phyloP scores from a whole-genome alignment of 2,797 vertebrate species.

The Platalea minor region DNA sequence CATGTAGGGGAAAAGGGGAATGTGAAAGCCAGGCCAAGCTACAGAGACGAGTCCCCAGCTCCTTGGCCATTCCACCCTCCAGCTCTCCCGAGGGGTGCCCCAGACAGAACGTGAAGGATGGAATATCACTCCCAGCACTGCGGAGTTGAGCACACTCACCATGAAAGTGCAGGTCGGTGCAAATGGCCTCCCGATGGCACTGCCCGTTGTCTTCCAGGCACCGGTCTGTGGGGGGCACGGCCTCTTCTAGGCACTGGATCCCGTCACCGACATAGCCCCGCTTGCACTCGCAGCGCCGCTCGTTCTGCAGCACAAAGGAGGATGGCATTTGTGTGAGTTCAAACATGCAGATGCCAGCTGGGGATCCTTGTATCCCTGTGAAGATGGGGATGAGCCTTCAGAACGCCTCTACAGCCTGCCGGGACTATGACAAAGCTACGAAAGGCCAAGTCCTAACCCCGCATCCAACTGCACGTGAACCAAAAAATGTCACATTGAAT shows the following conservation, averaged over 20 bases:
- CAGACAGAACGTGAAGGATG: neutral
- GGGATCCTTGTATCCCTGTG: neutral
- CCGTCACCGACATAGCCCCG: slow-evolving; percentile 87
- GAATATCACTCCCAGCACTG: neutral
- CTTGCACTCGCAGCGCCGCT: slow-evolving; percentile 84
- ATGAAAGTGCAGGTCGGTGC: slow-evolving; percentile 90
- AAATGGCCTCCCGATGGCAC: slow-evolving; percentile 84
- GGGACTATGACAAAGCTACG: neutral
- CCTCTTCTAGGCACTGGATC: slow-evolving; percentile 87
- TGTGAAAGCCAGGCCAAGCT: neutral
- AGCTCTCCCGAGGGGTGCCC: neutral
- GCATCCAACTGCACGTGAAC: neutral
- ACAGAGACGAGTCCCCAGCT: accelerated
- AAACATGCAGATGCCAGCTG: neutral
- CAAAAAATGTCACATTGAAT: neutral
- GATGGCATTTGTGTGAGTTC: neutral
- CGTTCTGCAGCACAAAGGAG: slow-evolving; percentile 77
- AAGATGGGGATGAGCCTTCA: neutral
- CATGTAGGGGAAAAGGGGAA: neutral
- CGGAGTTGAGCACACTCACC: slow-evolving; percentile 55
- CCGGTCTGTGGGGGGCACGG: slow-evolving; percentile 82
- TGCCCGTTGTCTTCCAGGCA: slow-evolving; percentile 85
- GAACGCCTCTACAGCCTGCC: neutral
- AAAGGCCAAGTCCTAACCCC: neutral
- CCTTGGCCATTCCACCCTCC: neutral